phyloP scores from a whole-genome alignment of 2,888 invertebrate species.

The Lycaena phlaeas region DNA sequence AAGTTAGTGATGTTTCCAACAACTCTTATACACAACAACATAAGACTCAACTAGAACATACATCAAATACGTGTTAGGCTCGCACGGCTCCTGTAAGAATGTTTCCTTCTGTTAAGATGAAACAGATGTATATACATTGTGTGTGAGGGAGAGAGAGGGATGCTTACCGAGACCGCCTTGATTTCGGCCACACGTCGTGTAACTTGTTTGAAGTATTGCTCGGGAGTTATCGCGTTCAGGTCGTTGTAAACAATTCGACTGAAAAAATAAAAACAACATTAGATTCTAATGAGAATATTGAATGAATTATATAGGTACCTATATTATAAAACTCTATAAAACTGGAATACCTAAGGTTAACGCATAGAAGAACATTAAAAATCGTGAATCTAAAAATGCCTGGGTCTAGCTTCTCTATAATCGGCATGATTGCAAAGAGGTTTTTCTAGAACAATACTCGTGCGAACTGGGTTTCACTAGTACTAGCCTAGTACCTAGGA shows the following conservation, averaged over 20 bases:
- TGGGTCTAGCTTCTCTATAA: too few relatives aligned
- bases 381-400: too few relatives aligned
- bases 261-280: slow-evolving; percentile 29
- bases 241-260: slow-evolving; percentile 93
- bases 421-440: too few relatives aligned
- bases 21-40: slow-evolving; percentile 23
- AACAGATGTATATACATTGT: slow-evolving; percentile 16
- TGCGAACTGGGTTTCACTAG: too few relatives aligned
- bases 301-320: too few relatives aligned
- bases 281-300: neutral
- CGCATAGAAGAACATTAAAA: too few relatives aligned
- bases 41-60: slow-evolving; percentile 34
- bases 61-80: slow-evolving; percentile 30
- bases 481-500: too few relatives aligned
- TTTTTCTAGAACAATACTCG: too few relatives aligned
- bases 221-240: slow-evolving; percentile 91
- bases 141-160: slow-evolving; percentile 18
- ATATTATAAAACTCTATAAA: too few relatives aligned
- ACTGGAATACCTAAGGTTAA: too few relatives aligned
- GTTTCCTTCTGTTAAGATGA: slow-evolving; percentile 23
- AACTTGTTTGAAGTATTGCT: slow-evolving; percentile 96
- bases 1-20: slow-evolving; percentile 61
- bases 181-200: slow-evolving; percentile 90
- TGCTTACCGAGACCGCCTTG: slow-evolving; percentile 89
- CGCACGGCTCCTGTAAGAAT: slow-evolving; percentile 38